Percentiles rank a stretch among this genome's conserved stretches.
Conservation (phyloP, 2,888 invertebrate species). For the Germaria angustata region DNA sequence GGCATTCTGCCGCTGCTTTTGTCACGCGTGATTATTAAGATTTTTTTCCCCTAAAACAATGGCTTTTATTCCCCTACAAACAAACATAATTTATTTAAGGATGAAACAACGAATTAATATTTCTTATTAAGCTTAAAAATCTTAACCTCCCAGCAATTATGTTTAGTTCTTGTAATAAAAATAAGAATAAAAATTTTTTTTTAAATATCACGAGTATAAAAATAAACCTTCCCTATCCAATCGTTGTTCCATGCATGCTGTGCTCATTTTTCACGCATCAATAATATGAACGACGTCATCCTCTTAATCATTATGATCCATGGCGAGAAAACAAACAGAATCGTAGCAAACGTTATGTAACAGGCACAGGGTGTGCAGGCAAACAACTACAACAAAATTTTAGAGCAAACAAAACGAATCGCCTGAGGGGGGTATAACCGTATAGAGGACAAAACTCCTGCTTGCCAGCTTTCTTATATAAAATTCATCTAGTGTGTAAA, state of each 20-base stretch:
- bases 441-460: neutral
- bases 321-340: neutral
- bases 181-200: neutral
- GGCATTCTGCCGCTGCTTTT: neutral
- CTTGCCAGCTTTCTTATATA: neutral
- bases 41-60: conserved; percentile 33
- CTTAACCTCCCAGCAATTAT: conserved; percentile 54
- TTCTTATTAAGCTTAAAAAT: conserved; percentile 37
- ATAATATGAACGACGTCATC: conserved; percentile 62
- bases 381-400: conserved; percentile 1
- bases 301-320: conserved; percentile 43
- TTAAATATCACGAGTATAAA: neutral
- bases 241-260: conserved; percentile 54
- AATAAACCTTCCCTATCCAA: neutral
- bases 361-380: conserved; percentile 8
- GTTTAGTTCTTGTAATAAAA: conserved; percentile 13
- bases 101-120: conserved; percentile 36
- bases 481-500: conserved; percentile 61
- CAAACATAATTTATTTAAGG: conserved; percentile 21
- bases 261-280: conserved; percentile 66
- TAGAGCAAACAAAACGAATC: conserved; percentile 36
- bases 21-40: conserved; percentile 23
- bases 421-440: conserved; percentile 2
- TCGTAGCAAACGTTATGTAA: conserved; percentile 42
- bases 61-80: neutral